Conservation (phyloP, 2,797 vertebrate genomes). For the Hyperoplus immaculatus region DNA sequence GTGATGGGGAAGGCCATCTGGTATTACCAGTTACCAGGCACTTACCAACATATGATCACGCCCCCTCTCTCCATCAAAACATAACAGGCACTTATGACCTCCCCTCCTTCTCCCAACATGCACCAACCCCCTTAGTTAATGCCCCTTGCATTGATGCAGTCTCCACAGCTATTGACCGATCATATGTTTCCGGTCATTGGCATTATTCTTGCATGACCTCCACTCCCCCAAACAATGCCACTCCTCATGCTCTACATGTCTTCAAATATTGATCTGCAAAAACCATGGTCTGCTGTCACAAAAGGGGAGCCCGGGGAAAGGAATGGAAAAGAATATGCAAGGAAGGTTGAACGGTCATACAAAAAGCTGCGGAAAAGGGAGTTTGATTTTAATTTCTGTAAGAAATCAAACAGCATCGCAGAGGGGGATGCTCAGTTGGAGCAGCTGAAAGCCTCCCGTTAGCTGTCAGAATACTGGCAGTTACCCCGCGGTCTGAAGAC, state of each 20-base stretch:
- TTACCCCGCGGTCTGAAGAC: slow-evolving; percentile 59
- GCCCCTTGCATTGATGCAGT: slow-evolving; percentile 31
- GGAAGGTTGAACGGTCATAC: slow-evolving; percentile 18
- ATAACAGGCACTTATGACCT: slow-evolving; percentile 32
- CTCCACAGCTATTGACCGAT: slow-evolving; percentile 54
- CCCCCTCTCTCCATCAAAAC: slow-evolving; percentile 31
- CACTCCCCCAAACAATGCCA: slow-evolving; percentile 54
- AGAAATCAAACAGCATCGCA: slow-evolving; percentile 63
- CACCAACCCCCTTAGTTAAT: slow-evolving; percentile 24
- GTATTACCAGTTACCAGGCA: slow-evolving; percentile 40
- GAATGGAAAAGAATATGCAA: slow-evolving; percentile 25
- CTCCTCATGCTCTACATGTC: slow-evolving; percentile 76
- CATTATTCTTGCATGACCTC: slow-evolving; percentile 62
- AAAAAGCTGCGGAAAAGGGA: too few relatives aligned
- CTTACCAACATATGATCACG: slow-evolving; percentile 53
- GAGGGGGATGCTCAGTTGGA: slow-evolving; percentile 29
- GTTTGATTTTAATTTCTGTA: slow-evolving; percentile 56
- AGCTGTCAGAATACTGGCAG: slow-evolving; percentile 72
- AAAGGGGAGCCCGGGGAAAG: slow-evolving; percentile 42
- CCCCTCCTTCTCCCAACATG: neutral
- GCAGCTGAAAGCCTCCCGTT: slow-evolving; percentile 53
- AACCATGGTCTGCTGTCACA: slow-evolving; percentile 49
- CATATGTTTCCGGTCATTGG: slow-evolving; percentile 78
- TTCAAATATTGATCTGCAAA: slow-evolving; percentile 77
- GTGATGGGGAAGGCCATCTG: slow-evolving; percentile 67